Percentiles rank a stretch among this genome's conserved stretches.
Evolutionary conservation across 2,113 vertebrate genomes (phyloP).

Genomic region (Fregata magnificens): DNA sequence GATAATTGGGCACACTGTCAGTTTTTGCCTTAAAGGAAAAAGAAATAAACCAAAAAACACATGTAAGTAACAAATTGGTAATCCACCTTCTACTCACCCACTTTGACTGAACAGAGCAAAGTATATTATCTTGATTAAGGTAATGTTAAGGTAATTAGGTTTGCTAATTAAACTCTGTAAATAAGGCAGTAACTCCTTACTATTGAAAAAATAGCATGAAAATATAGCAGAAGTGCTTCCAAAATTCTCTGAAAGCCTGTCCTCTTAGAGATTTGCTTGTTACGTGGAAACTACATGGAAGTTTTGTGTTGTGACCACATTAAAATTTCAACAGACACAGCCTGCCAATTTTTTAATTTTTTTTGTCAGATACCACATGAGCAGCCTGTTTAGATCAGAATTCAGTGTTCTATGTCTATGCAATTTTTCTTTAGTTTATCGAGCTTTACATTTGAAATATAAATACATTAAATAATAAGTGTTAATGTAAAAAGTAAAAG

Average conservation of each 20-base stretch:
- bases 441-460: background rate
- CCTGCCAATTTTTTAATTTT: background rate
- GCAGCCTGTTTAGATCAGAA: background rate
- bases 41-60: background rate
- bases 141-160: background rate
- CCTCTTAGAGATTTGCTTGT: background rate
- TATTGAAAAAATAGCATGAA: background rate
- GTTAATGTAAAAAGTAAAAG: background rate
- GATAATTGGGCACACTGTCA: conserved; percentile 86
- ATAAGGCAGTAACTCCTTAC: background rate
- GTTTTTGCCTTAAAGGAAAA: conserved; percentile 76
- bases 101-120: background rate
- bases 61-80: background rate
- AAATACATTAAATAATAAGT: background rate
- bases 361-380: background rate
- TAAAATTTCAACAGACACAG: background rate
- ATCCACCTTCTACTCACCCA: background rate
- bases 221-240: background rate
- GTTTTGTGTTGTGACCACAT: background rate
- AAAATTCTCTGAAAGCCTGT: background rate
- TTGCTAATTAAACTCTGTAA: background rate
- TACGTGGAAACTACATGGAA: background rate
- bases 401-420: background rate
- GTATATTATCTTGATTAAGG: background rate
- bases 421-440: background rate